Evolutionary conservation across 2,113 vertebrate species (phyloP), one percentile per base, ranked within the genome.

Genomic region (Neodon shergylaensis): DNA sequence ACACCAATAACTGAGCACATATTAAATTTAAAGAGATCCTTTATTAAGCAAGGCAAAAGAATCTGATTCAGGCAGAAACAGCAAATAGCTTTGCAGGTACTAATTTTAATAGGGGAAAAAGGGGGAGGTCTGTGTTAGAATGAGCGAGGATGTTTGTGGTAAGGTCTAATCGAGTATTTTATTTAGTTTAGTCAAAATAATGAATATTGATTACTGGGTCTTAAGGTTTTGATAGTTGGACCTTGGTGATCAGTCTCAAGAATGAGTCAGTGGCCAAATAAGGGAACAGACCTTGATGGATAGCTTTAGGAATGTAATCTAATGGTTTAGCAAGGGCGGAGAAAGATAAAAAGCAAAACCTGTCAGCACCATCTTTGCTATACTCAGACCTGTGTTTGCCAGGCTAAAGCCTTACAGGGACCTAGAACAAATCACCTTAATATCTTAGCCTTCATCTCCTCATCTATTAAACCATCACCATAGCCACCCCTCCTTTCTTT

Each of bases 401-500:
- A 73, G 17, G 68, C 7, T 39, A 22, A n/a, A 73, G 70, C 70
- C 70, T 21, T 39, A 22, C 70, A 73, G 70, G n/a, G 70, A 92
- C 65, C 73, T 52, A 33, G n/a, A 97, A 83, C 61, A 39, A 39
- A 93, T 49, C 52, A 78, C 68, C 54, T 63, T 89, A 66, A 82
- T 77, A 33, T 94, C 79, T 74, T 47, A 21, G n/a, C 79, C 10
- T 65, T 92, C 44, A 28, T 86, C 86, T 91, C 90, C 66, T 88
- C 39, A 63, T 74, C 66, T 93, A 28, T 72, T 91, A 88, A 84
- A 70, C 61, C 90, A 74, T 5, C 13, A 21, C 42, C 36, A 88
- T n/a, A n/a, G 68, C n/a, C 70, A 22, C 33, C 70, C 8, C 70
- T 7, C 36, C 95, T 79, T 91, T 7, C 28, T 96, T 74, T 91